Base-by-base conservation (phyloP, 2,113 vertebrate genomes). In the Irena cyanogastra region DNA sequence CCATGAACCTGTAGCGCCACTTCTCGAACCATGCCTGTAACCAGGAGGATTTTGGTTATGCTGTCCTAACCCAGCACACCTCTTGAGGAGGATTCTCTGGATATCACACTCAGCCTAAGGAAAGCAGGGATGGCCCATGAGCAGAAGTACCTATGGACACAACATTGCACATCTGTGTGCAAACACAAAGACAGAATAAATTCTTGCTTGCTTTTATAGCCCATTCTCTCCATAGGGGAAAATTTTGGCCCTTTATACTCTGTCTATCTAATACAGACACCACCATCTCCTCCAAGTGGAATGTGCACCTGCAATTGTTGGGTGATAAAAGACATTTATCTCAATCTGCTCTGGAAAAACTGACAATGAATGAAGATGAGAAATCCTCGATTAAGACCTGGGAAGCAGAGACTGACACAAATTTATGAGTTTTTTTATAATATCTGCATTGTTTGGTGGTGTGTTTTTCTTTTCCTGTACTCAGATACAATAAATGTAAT, bases 301-400 rank as follows among this genome's bases (percentile, higher is more conserved):
- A 86, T 63, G 84, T 44, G 64, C 50, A 83, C 64, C 94, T 92
- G 64, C 85, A 91, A 49, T 88, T 82, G 30, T n/a, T 92, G 85
- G 35, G 52, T 93, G 82, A 94, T 66, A 90, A 93, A 95, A 83
- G 54, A 83, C 63, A 94, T 90, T 95, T 93, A 90, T 92, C 90
- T 90, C 79, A 94, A 90, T 90, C 85, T 92, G 56, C 56, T 89
- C 82, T 93, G 82, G 82, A 86, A 94, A 92, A 95, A 74, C 30
- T 83, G 85, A 88, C 87, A 94, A 92, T 68, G 78, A 86, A 91
- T 70, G 93, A 91, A 90, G 90, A 95, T 77, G 85, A 90, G 52
- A 93, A 95, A 90, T 83, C 50, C 54, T 88, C 0, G 4, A 94
- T 88, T 95, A 95, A 93, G 84, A 93, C 63, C 21, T 86, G 17